Conservation (phyloP, 2,888 invertebrate species). For the Elmis aenea region DNA sequence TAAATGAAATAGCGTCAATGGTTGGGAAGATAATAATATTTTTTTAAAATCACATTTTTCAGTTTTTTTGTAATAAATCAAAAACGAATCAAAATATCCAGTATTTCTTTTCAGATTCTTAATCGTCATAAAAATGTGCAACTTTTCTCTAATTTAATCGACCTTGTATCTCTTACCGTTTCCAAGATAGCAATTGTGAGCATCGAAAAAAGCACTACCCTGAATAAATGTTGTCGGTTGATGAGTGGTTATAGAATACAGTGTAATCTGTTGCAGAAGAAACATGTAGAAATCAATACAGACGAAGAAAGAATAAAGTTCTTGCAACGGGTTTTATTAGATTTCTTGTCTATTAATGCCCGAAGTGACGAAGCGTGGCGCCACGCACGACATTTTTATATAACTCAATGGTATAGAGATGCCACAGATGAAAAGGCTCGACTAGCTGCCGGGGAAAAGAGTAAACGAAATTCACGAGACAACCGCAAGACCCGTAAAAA, state of each 20-base stretch:
- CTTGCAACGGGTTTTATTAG: conserved; percentile 75
- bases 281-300: conserved; percentile 58
- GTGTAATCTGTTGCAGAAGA: conserved; percentile 41
- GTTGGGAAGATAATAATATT: too few relatives aligned
- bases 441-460: conserved; percentile 58
- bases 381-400: conserved; percentile 85
- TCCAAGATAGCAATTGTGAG: too few relatives aligned
- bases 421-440: conserved; percentile 63
- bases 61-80: too few relatives aligned
- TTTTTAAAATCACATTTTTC: too few relatives aligned
- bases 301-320: conserved; percentile 78
- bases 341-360: conserved; percentile 78
- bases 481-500: conserved; percentile 35
- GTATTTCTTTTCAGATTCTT: too few relatives aligned
- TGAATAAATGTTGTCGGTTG: too few relatives aligned
- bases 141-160: too few relatives aligned
- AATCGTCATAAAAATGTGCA: too few relatives aligned
- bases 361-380: conserved; percentile 76
- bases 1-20: too few relatives aligned
- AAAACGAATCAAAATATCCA: too few relatives aligned
- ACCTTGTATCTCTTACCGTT: too few relatives aligned
- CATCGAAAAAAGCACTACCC: too few relatives aligned
- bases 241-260: neutral
- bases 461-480: conserved; percentile 46
- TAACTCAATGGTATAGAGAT: conserved; percentile 87